Evolutionary conservation across 2,888 invertebrate genomes (phyloP).

Genomic region (Cephus rjabovi): DNA sequence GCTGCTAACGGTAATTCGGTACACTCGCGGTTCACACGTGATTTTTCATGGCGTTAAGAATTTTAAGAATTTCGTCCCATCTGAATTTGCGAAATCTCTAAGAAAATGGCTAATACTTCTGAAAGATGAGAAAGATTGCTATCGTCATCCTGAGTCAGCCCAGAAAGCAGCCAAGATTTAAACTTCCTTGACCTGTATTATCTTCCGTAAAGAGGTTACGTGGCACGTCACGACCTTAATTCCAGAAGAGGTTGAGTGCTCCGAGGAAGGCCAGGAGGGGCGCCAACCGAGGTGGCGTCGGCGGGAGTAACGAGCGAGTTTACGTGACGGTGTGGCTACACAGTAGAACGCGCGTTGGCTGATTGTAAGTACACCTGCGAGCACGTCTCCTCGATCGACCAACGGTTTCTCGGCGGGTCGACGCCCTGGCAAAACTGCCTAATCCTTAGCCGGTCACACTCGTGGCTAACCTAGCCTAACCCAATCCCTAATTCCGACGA

Average conservation of each 20-base stretch:
- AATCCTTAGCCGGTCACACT: slow-evolving; percentile 17
- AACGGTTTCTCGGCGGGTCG: slow-evolving; percentile 49
- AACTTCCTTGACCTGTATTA: neutral
- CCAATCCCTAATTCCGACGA: neutral
- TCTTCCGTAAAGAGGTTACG: neutral
- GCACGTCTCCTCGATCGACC: slow-evolving; percentile 34
- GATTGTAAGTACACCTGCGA: slow-evolving; percentile 25
- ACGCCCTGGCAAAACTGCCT: slow-evolving; percentile 43
- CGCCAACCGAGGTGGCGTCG: neutral
- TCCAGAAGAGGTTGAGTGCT: neutral
- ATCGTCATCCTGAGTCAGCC: neutral
- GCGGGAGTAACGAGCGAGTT: neutral
- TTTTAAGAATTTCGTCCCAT: neutral
- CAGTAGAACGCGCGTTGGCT: neutral
- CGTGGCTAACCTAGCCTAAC: neutral
- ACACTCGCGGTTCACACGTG: neutral
- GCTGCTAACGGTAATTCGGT: neutral
- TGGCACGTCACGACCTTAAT: neutral
- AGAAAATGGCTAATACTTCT: neutral
- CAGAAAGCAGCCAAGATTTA: neutral
- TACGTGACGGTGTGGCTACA: too few species aligned
- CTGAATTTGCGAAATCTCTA: neutral
- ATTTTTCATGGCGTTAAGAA: neutral
- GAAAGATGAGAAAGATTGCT: neutral
- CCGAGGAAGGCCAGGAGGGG: neutral